phyloP scores from a whole-genome alignment of 2,888 invertebrate species.

The Tinea pellionella region DNA sequence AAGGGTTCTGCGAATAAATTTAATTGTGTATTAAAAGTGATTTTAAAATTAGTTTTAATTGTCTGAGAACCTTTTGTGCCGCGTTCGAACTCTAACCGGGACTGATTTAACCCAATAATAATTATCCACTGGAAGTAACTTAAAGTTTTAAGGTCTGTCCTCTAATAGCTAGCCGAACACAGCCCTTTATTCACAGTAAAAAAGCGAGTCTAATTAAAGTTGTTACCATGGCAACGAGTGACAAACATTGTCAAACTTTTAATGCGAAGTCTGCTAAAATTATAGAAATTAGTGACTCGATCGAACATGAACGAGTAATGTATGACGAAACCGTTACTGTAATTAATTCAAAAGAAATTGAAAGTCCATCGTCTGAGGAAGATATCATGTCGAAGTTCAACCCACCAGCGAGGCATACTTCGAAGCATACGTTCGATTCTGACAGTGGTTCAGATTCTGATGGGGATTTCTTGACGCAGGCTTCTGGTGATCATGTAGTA shows the following conservation, averaged over 20 bases:
- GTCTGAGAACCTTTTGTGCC: no score
- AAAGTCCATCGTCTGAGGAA: conserved; percentile 51
- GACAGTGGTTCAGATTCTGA: conserved; percentile 53
- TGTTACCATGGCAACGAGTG: conserved; percentile 54
- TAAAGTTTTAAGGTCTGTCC: no score
- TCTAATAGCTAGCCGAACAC: no score
- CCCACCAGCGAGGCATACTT: conserved; percentile 51
- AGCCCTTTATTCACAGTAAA: no score
- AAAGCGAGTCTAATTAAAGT: not conserved
- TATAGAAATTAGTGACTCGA: conserved; percentile 17
- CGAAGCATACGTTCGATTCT: conserved; percentile 55
- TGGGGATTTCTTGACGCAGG: conserved; percentile 35
- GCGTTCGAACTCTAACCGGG: no score
- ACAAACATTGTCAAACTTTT: conserved; percentile 62
- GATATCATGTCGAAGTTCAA: conserved; percentile 58
- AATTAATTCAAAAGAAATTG: conserved; percentile 67
- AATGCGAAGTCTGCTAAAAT: conserved; percentile 26
- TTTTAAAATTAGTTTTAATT: no score
- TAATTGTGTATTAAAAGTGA: no score
- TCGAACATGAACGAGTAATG: conserved; percentile 43
- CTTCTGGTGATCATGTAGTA: conserved; percentile 35
- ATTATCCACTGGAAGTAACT: no score
- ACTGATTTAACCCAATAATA: no score
- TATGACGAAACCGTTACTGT: conserved; percentile 72
- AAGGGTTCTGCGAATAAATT: no score